A percentile compares a stretch with the other conserved stretches of the same genome.
Evolutionary conservation across 2,888 invertebrate species (phyloP).

Genomic region (Drosophila putrida): DNA sequence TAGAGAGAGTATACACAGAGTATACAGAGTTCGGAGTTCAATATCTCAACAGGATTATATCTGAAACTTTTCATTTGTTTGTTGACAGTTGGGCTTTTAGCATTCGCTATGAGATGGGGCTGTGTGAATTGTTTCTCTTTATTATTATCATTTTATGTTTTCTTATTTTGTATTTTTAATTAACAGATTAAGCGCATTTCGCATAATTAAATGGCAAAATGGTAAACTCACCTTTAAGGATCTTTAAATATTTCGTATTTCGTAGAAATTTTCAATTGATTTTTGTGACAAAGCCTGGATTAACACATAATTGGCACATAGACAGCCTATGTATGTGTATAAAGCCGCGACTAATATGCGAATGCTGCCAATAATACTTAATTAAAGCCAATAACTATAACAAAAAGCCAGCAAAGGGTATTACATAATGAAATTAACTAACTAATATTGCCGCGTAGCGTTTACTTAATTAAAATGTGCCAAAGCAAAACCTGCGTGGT

Average conservation of each 20-base stretch:
- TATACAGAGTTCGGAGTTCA: slow-evolving; percentile 10
- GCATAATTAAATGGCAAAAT: slow-evolving; percentile 19
- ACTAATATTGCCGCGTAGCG: slow-evolving; percentile 64
- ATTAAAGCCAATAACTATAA: slow-evolving; percentile 76
- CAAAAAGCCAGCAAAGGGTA: slow-evolving; percentile 49
- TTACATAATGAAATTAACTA: slow-evolving; percentile 77
- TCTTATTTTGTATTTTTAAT: slow-evolving; percentile 69
- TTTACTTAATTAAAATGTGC: slow-evolving; percentile 75
- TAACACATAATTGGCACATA: slow-evolving; percentile 67
- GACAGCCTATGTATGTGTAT: too few species aligned
- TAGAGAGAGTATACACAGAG: too few species aligned
- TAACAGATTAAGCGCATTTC: slow-evolving; percentile 66
- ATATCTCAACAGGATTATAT: not conserved
- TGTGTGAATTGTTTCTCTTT: slow-evolving; percentile 63
- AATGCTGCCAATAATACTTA: slow-evolving; percentile 73
- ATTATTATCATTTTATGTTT: slow-evolving; percentile 53
- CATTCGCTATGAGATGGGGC: slow-evolving; percentile 23
- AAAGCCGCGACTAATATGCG: slow-evolving; percentile 68
- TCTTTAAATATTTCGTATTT: slow-evolving; percentile 26
- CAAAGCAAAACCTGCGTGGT: slow-evolving; percentile 45
- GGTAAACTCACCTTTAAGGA: slow-evolving; percentile 20
- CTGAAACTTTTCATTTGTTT: slow-evolving; percentile 22
- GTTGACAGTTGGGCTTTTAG: slow-evolving; percentile 59
- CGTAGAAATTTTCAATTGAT: slow-evolving; percentile 48
- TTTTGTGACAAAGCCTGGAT: slow-evolving; percentile 38